Evolutionary conservation across 1,140 invertebrate genomes (phyloP), one percentile per base, ranked within the genome.

Genomic region (Drosophila nigrodunni): DNA sequence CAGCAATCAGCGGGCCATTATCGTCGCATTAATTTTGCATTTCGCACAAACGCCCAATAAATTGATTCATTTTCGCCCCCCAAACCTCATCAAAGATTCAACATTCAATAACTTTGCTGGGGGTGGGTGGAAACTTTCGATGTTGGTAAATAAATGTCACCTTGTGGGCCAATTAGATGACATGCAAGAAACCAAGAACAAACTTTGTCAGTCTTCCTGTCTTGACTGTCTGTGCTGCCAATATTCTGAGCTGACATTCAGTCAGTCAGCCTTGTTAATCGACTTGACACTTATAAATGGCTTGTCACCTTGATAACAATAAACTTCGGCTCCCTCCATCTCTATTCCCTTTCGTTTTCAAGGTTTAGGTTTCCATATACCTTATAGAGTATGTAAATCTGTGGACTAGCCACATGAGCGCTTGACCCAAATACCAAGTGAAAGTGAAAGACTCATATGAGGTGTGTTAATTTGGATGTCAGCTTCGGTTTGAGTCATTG

Each of bases 21-120:
- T 82, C 74, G 74, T 66, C 30, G 54, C 82, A 89, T 87, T 74
- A 83, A 89, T 83, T 87, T 89, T 77, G 80, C 72, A 87, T 83
- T 74, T 80, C 30, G 66, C 77, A 50, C 34, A 74, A 80, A 76
- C 77, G 58, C 76, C 68, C 67, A 77, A 80, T 77, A 73, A 73
- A 77, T 85, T 61, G 80, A 64, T 21, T 4, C 18, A 43, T 30
- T 46, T 7, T 1, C 2, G 4, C n/a, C n/a, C n/a, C 9, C 30
- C 58, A 13, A 5, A 11, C 10, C 39, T 64, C 59, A 75, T 75
- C 47, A 75, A 71, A 44, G 50, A 87, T 87, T 89, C 75, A 87
- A 72, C 72, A 74, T 74, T 88, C 77, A 83, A 67, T 52, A 77
- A 72, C 65, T 68, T 72, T 71, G 58, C 55, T 18, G 49, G 57